Evolutionary conservation across 2,113 vertebrate species (phyloP).

Genomic region (Chloroceryle aenea): DNA sequence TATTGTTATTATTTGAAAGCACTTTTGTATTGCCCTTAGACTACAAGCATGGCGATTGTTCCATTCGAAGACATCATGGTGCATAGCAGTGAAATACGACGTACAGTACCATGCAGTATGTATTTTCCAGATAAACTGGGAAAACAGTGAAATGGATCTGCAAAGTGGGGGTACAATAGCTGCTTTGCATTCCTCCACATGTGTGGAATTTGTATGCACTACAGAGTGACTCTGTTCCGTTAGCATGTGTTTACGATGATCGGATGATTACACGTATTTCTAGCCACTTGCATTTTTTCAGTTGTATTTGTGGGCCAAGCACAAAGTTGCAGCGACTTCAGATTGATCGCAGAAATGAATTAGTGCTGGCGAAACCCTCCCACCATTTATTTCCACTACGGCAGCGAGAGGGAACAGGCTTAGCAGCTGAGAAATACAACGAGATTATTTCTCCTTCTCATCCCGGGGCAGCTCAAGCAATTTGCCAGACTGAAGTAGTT

Average conservation of each 20-base stretch:
- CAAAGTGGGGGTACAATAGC: constrained; percentile 49
- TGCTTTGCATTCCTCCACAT: constrained; percentile 62
- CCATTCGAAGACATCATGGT: constrained; percentile 65
- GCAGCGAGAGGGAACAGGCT: neutral
- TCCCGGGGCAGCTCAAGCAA: neutral
- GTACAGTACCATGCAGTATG: constrained; percentile 67
- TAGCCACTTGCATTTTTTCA: neutral
- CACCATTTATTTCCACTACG: constrained; percentile 21
- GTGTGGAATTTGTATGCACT: constrained; percentile 45
- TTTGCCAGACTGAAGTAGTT: neutral
- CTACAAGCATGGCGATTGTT: constrained; percentile 70
- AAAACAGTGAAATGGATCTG: constrained; percentile 45
- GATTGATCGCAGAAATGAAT: neutral
- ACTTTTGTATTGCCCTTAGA: constrained; percentile 70
- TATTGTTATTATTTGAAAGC: constrained; percentile 75
- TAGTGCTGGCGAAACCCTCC: constrained; percentile 44
- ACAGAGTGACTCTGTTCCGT: constrained; percentile 58
- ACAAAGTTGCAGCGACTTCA: neutral
- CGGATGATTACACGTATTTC: constrained; percentile 3
- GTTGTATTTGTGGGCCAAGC: neutral
- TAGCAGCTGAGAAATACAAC: constrained; percentile 2
- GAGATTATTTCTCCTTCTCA: constrained; percentile 3
- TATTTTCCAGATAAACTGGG: constrained; percentile 60
- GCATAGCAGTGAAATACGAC: constrained; percentile 73
- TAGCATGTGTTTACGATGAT: constrained; percentile 37